Evolutionary conservation across 2,797 vertebrate species (phyloP), one percentile per base, ranked within the genome.

Genomic region (Harpagifer antarcticus): DNA sequence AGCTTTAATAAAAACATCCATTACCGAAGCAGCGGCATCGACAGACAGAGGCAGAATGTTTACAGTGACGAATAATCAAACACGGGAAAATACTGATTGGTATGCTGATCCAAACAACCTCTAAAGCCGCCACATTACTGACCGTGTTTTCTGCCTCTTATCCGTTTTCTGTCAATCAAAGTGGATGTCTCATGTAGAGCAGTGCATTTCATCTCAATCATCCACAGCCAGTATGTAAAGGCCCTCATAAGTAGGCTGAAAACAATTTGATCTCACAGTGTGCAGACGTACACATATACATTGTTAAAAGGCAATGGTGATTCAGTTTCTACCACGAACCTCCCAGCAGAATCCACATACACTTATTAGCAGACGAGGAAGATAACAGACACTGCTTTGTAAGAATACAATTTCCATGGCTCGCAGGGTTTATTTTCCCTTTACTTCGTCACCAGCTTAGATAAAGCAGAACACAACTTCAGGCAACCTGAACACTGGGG

Each of bases 1-100:
- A 73, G 58, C 66, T 72, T 69, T 79, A 81, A 85, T 85, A 89
- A 85, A 88, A 88, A 73, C 77, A 84, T 86, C 81, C 75, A 86
- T 88, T 86, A 87, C 73, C 0, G 42, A 44, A 59, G 65, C 72
- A 54, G 60, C 61, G 12, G 37, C 76, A 72, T 81, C 3, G 55
- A 81, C 68, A 72, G 68, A 59, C 70, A 14, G 50, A 60, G 73
- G 69, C 72, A 76, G 71, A 61, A 60, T 78, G 79, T 82, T 85
- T 80, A 75, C 74, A 72, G 73, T n/a, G n/a, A 75, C 71, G 77
- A 86, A 75, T 78, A 76, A 86, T 85, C 74, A 84, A 81, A 85
- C 59, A 50, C 54, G 9, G 68, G 77, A 73, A 85, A 76, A 75
- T 60, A 74, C 78, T 40, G 74, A 88, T 79, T 68, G 62, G 67